Conservation (phyloP, 2,797 vertebrate genomes). For the Dromococcyx pavoninus region DNA sequence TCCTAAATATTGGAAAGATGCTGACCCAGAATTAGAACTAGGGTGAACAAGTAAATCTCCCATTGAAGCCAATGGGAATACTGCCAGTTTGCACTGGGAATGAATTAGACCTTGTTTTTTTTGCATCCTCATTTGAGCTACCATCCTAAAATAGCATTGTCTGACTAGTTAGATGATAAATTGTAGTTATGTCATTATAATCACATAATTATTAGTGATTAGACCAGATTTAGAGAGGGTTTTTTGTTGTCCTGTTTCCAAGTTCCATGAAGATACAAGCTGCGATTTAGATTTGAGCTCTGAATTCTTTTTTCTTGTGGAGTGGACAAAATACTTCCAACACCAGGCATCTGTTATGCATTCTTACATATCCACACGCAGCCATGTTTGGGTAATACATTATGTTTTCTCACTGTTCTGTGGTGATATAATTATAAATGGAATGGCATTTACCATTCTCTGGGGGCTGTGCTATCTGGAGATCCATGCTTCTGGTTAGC, state of each 20-base stretch:
- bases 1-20: background rate
- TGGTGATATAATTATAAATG: background rate
- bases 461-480: background rate
- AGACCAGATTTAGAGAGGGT: background rate
- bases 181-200: conserved; percentile 13
- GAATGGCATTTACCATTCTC: background rate
- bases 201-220: background rate
- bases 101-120: background rate
- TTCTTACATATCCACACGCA: background rate
- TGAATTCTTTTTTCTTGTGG: background rate
- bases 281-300: background rate
- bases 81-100: background rate
- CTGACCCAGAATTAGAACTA: background rate
- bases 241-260: background rate
- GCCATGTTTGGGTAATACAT: background rate
- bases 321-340: background rate
- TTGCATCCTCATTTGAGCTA: background rate
- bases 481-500: background rate
- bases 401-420: background rate
- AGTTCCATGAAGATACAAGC: background rate
- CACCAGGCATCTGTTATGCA: background rate
- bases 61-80: background rate
- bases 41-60: background rate
- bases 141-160: background rate
- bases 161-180: background rate